Evolutionary conservation across 2,113 vertebrate genomes (phyloP), one percentile per base, ranked within the genome.

Genomic region (Orycteropus afer): DNA sequence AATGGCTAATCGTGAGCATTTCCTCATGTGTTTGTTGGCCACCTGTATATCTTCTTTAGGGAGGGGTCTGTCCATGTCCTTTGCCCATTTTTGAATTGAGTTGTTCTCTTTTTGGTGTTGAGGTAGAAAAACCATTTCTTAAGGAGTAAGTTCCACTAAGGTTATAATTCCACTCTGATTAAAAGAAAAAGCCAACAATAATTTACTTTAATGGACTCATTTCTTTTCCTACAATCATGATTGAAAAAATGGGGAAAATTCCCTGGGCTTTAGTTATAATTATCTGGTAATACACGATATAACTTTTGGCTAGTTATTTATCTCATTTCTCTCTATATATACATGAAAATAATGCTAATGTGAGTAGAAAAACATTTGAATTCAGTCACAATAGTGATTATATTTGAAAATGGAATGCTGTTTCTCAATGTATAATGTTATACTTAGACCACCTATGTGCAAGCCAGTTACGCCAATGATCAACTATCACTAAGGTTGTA

Each of bases 121-220:
- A 15, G 40, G 20, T n/a, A n/a, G n/a, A n/a, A 93, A 88, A 89
- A 81, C 7, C 9, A 40, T 73, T 5, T 73, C 22, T 65, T 85
- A 84, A 22, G n/a, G 13, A 69, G 5, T 32, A 76, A 34, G 5
- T 47, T 91, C 67, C 67, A 4, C 27, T 91, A 93, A 79, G 76
- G 32, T 29, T 63, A 37, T 81, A 87, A 80, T 81, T 12, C 10
- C 13, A 90, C 1, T 82, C 12, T 90, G 81, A 22, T 77, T 59
- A 93, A 82, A 77, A 73, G 15, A 10, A 86, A 83, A 86, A 42
- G 23, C 22, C 65, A 88, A 69, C 4, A 45, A 45, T 82, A 76
- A 95, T 93, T 95, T 81, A 15, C 12, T 94, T 86, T 93, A 91
- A 81, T 77, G 23, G 10, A 85, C 86, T 90, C 14, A 80, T 86